A percentile compares a stretch with the other conserved stretches of the same genome.
phyloP scores from a whole-genome alignment of 2,113 vertebrate species.

The Pan paniscus region DNA sequence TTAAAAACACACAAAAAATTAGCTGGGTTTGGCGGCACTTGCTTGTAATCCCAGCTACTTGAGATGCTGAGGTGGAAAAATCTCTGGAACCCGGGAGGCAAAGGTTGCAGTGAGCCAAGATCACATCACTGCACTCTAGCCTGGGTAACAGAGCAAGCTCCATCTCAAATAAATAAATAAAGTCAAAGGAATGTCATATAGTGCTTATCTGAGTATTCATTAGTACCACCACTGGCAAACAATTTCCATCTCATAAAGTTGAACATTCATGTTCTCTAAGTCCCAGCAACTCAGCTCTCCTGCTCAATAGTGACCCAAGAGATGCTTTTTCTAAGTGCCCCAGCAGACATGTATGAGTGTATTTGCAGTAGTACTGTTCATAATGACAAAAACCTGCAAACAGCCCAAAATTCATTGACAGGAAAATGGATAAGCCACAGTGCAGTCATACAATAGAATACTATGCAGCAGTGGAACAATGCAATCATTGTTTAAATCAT shows the following conservation, averaged over 20 bases:
- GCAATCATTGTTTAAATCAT: neutral
- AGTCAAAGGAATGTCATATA: neutral
- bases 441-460: neutral
- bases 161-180: neutral
- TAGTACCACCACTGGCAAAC: neutral
- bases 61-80: too few species aligned
- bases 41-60: too few species aligned
- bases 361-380: neutral
- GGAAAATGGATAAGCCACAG: neutral
- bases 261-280: neutral
- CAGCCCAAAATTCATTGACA: neutral
- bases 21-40: too few species aligned
- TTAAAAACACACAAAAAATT: too few species aligned
- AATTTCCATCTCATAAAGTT: neutral
- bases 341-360: neutral
- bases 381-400: neutral
- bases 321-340: neutral
- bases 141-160: too few species aligned
- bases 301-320: neutral
- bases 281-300: neutral
- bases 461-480: neutral
- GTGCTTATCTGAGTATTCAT: neutral
- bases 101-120: too few species aligned
- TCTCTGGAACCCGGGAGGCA: too few species aligned
- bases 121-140: too few species aligned